Percentiles rank a stretch among this genome's conserved stretches.
These are phyloP conservation scores for Prunella fulvescens DNA, from an alignment of 2,113 vertebrate species.

Conservation along the genomic window DNA sequence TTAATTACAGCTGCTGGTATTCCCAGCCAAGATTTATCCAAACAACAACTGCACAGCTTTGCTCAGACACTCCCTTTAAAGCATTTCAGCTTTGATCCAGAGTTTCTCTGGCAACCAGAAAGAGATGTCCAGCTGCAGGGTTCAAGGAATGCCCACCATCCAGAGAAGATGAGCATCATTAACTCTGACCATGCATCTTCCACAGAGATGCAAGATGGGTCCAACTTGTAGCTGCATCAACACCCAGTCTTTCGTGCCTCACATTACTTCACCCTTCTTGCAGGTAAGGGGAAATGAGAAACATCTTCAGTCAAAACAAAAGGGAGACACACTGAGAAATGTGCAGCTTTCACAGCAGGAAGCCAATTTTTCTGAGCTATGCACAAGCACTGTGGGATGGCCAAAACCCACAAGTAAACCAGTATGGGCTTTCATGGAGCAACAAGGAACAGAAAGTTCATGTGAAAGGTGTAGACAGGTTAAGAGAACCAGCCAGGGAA, in stretches of 20 bases:
- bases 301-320: background rate
- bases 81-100: background rate
- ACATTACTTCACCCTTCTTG: background rate
- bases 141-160: background rate
- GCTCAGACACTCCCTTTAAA: background rate
- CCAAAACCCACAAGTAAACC: background rate
- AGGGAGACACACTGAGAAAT: background rate
- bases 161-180: background rate
- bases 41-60: background rate
- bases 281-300: background rate
- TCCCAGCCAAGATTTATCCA: background rate
- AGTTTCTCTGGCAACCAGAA: background rate
- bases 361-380: background rate
- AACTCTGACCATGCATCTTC: background rate
- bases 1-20: background rate
- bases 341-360: background rate
- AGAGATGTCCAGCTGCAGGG: background rate
- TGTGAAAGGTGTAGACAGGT: background rate
- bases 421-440: fast-evolving
- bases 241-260: background rate
- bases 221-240: background rate
- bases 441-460: background rate
- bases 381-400: background rate
- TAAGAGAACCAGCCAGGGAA: background rate
- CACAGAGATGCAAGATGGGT: fast-evolving